These are phyloP conservation scores for Procavia capensis DNA, from an alignment of 2,113 vertebrate genomes.

Conservation along the genomic window DNA sequence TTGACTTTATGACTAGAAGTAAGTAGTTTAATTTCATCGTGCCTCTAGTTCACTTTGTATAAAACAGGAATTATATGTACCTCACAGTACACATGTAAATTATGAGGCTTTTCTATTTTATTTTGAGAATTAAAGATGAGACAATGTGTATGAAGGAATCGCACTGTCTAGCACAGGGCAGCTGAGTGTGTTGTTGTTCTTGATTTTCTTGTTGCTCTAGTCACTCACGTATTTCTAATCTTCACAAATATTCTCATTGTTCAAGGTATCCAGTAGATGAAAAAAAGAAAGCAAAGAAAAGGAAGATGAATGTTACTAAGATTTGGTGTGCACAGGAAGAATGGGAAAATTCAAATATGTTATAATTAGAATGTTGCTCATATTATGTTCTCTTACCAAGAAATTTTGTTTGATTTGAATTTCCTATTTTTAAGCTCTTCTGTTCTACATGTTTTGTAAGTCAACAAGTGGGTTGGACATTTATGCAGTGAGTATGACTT, in stretches of 20 bases:
- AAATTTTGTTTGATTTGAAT: slow-evolving; percentile 56
- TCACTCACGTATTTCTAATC: not conserved
- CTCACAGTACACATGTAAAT: not conserved
- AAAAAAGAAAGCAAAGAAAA: not conserved
- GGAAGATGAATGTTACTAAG: not conserved
- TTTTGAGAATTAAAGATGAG: not conserved
- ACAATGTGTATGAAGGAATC: not conserved
- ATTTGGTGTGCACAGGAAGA: slow-evolving; percentile 7
- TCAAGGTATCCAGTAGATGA: not conserved
- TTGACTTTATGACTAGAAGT: not conserved
- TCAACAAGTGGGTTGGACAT: slow-evolving; percentile 37
- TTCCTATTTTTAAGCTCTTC: slow-evolving; percentile 44
- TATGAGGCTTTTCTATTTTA: not conserved
- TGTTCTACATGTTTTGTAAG: slow-evolving; percentile 17
- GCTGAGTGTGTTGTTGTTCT: not conserved
- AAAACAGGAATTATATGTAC: not conserved
- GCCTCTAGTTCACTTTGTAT: not conserved
- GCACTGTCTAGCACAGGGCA: not conserved
- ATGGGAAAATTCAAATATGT: slow-evolving; percentile 39
- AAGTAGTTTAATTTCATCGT: not conserved
- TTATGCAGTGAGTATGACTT: slow-evolving; percentile 21
- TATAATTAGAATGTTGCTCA: not conserved
- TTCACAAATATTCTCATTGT: not conserved
- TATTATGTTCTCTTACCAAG: slow-evolving; percentile 28
- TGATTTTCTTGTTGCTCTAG: not conserved